Evolutionary conservation across 1,140 invertebrate species (phyloP).

Genomic region (Nephila pilipes): DNA sequence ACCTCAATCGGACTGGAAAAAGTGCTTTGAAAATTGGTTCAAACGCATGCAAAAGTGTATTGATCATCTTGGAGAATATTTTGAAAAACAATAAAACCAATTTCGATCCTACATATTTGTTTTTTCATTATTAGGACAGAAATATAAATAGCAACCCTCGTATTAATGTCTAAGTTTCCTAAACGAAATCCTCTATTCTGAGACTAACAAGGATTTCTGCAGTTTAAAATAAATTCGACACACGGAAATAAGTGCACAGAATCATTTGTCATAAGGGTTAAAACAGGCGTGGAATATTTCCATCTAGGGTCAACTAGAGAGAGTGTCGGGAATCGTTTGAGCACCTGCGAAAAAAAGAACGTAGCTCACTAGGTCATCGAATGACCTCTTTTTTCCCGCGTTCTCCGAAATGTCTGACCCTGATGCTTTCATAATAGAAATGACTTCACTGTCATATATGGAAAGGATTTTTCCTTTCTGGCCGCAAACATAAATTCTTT

Average conservation of each 20-base stretch:
- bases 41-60: no score
- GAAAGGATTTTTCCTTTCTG: background rate
- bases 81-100: no score
- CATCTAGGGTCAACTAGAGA: slow-evolving; percentile 2
- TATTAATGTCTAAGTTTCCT: no score
- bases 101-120: no score
- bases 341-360: background rate
- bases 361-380: background rate
- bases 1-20: no score
- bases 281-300: background rate
- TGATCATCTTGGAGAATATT: no score
- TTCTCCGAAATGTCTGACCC: slow-evolving; percentile 3
- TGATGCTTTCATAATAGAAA: background rate
- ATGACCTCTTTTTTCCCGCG: background rate
- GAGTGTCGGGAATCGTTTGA: background rate
- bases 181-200: no score
- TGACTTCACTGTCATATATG: slow-evolving; percentile 36
- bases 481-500: background rate
- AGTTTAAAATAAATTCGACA: no score
- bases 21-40: no score
- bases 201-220: no score
- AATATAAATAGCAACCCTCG: no score
- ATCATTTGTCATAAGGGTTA: background rate
- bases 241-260: background rate
- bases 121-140: no score